Percentiles rank a stretch among this genome's conserved stretches.
Conservation (phyloP, 1,140 invertebrate species). For the Drosophila subobscura region DNA sequence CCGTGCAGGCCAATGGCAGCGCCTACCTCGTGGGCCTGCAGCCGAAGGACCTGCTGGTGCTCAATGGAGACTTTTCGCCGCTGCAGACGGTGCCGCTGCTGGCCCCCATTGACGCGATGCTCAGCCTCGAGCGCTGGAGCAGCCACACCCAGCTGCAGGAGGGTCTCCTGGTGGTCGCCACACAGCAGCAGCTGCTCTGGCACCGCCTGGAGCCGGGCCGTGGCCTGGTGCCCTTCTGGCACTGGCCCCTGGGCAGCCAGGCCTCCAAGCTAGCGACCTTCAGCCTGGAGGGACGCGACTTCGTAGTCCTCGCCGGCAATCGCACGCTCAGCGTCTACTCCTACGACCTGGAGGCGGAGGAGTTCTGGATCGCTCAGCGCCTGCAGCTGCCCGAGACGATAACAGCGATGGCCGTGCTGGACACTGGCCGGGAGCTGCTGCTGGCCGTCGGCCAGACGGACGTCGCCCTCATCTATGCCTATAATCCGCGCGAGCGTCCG, state of each 20-base stretch:
- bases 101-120: constrained; percentile 26
- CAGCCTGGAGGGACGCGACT: constrained; percentile 42
- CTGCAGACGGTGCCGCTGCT: constrained; percentile 6
- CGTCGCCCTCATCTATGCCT: constrained; percentile 52
- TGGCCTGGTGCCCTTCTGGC: constrained; percentile 43
- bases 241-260: constrained; percentile 49
- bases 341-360: constrained; percentile 49
- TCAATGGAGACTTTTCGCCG: constrained; percentile 32
- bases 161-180: constrained; percentile 55
- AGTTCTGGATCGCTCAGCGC: constrained; percentile 74
- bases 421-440: constrained; percentile 67
- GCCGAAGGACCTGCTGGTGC: constrained; percentile 34
- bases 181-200: constrained; percentile 55
- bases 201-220: constrained; percentile 30
- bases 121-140: constrained; percentile 62
- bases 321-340: constrained; percentile 67
- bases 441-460: constrained; percentile 67
- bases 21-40: constrained; percentile 59
- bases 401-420: constrained; percentile 54
- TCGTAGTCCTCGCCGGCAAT: constrained; percentile 42
- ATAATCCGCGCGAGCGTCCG: constrained; percentile 33
- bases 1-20: constrained; percentile 57
- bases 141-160: constrained; percentile 36
- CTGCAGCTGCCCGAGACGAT: constrained; percentile 51
- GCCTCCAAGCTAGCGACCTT: constrained; percentile 51